Percentiles rank a stretch among this genome's conserved stretches.
These are phyloP conservation scores for Cossypha polioptera DNA, from an alignment of 2,797 vertebrate genomes.

Conservation along the genomic window DNA sequence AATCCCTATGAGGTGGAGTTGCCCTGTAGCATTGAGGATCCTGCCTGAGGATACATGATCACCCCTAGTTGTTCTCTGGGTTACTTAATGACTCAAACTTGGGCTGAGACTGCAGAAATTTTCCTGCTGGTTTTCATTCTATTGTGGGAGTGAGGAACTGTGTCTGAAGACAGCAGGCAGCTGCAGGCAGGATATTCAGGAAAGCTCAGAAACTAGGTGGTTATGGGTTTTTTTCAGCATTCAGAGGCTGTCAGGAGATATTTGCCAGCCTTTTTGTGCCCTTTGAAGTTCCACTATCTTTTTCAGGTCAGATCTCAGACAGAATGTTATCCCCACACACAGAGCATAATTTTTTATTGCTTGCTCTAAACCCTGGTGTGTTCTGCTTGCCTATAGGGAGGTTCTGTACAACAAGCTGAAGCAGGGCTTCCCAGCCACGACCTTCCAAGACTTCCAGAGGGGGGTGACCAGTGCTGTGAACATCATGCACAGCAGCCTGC, in stretches of 20 bases:
- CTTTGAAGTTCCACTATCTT: not conserved
- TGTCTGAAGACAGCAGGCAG: not conserved
- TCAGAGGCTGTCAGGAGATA: not conserved
- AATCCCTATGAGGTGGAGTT: not conserved
- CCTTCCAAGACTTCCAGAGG: slow-evolving; percentile 95
- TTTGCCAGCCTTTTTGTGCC: not conserved
- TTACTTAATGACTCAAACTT: not conserved
- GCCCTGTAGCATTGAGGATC: not conserved
- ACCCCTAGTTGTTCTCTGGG: not conserved
- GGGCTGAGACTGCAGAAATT: not conserved
- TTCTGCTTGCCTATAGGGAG: slow-evolving; percentile 78
- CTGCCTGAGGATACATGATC: not conserved
- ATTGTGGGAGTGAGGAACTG: rapidly evolving
- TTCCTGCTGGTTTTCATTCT: not conserved
- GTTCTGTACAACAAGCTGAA: slow-evolving; percentile 91
- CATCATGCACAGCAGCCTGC: slow-evolving; percentile 97
- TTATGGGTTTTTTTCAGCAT: not conserved
- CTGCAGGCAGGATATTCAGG: not conserved
- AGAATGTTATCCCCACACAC: not conserved
- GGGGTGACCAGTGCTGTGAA: slow-evolving; percentile 96
- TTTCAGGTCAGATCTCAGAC: not conserved
- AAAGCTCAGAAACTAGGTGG: not conserved
- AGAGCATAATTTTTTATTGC: not conserved
- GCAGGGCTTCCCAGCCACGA: slow-evolving; percentile 93
- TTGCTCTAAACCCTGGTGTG: not conserved